Conservation (phyloP, 2,888 invertebrate genomes). For the Aricia artaxerxes region DNA sequence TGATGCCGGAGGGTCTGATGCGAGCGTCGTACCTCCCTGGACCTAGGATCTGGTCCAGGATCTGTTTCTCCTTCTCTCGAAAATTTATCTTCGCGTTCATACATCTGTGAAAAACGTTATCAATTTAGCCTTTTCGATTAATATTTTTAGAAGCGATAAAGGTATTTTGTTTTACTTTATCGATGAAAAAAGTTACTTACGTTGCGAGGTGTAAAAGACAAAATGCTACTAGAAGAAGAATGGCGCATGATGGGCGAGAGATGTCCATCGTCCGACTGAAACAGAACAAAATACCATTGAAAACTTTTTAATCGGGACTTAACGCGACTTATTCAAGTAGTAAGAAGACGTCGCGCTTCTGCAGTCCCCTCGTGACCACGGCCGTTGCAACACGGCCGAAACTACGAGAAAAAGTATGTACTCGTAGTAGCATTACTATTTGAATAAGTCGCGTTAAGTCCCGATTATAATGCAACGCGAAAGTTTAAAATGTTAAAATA, state of each 20-base stretch:
- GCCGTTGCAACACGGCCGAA: too few relatives aligned
- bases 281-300: conserved; percentile 44
- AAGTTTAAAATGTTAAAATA: background rate
- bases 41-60: conserved; percentile 95
- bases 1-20: conserved; percentile 95
- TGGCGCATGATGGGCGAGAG: conserved; percentile 62
- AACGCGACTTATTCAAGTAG: too few relatives aligned
- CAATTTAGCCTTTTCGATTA: background rate
- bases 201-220: conserved; percentile 67
- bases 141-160: background rate
- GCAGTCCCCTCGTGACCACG: too few relatives aligned
- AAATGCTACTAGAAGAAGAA: conserved; percentile 62
- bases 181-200: conserved; percentile 59
- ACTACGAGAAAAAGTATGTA: too few relatives aligned
- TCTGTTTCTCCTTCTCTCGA: conserved; percentile 96
- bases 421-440: too few relatives aligned
- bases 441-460: too few relatives aligned
- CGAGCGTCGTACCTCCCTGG: conserved; percentile 95
- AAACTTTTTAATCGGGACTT: too few relatives aligned
- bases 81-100: conserved; percentile 92
- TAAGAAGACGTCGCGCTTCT: too few relatives aligned
- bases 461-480: too few relatives aligned
- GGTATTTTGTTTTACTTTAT: background rate
- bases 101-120: conserved; percentile 77
- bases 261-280: conserved; percentile 69